Conservation (phyloP, 2,113 vertebrate genomes). For the Rafetus swinhoei region DNA sequence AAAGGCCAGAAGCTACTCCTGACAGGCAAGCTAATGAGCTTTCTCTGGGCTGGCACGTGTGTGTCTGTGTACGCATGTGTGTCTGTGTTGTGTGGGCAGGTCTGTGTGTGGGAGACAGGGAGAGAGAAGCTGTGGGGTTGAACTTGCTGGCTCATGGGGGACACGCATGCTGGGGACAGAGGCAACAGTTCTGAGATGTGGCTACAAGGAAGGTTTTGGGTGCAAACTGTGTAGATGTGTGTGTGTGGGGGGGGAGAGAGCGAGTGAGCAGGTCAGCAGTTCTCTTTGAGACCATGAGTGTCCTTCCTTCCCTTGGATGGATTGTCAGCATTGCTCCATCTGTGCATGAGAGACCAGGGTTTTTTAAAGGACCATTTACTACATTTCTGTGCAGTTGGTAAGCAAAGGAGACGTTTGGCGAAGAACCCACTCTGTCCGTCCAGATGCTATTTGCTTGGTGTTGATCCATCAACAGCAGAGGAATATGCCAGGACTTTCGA, state of each 20-base stretch:
- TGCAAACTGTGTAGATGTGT: background rate
- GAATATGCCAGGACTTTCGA: background rate
- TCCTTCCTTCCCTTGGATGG: background rate
- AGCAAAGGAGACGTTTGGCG: background rate
- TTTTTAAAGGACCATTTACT: background rate
- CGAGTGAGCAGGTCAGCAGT: background rate
- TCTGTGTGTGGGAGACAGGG: background rate
- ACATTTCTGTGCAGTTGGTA: background rate
- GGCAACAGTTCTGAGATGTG: background rate
- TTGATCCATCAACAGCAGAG: background rate
- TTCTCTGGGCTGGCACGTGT: background rate
- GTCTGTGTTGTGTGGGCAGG: background rate
- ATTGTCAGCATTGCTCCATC: background rate
- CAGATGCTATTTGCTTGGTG: background rate
- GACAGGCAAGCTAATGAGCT: conserved; percentile 24
- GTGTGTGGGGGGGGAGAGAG: background rate
- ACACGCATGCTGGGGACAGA: accelerated
- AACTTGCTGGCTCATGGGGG: background rate
- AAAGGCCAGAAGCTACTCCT: conserved; percentile 17
- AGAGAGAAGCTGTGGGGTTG: background rate
- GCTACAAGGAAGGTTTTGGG: background rate
- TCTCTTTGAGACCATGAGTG: conserved; percentile 2
- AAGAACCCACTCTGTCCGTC: background rate
- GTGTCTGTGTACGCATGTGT: background rate
- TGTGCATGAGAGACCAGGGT: background rate